Base-by-base conservation (phyloP, 2,888 invertebrate genomes). In the Prostheceraeus crozeri region DNA sequence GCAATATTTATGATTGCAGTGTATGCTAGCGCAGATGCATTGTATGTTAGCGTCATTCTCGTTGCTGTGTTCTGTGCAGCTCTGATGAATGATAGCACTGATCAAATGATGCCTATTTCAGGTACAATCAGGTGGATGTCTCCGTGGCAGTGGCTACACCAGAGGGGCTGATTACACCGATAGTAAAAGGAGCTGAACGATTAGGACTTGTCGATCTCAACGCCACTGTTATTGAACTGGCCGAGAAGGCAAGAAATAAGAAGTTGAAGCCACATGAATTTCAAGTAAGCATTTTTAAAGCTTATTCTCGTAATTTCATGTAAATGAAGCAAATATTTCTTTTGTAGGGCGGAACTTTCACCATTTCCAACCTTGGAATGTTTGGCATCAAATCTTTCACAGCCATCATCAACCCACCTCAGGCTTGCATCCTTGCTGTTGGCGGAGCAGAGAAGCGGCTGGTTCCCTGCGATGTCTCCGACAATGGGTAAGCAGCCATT, bases 111-210 rank as follows among this genome's bases (percentile, higher is more conserved):
- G n/a, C n/a, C n/a, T n/a, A n/a, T 33, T n/a, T 36, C 70, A 88
- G 88, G 71, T 89, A 84, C 72, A 83, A 84, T 52, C 84, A 85
- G 69, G 94, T 94, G 8, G 98, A 99, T 76, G 86, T 99, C 1
- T 89, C 87, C 69, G 88, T 99, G 60, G 96, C 98, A 1, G 98
- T 99, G 3, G 88, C 89, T 62, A 96, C 96, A 0, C 88, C 89
- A 2, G 82, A 83, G 63, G 98, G 98, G 0, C 81, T 98, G 8
- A 93, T 98, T 63, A 98, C 98, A 1, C 98, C 98, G 1, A 96
- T 98, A 67, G 82, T 98, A 11, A 87, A 87, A 76, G 83, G 83
- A 71, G 93, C 91, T 0, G 89, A 96, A 72, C 82, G 83, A 23
- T 19, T 59, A 57, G 57, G 57, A 23, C 57, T 57, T 14, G 8